Evolutionary conservation across 2,113 vertebrate genomes (phyloP).

Genomic region (Lepus europaeus): DNA sequence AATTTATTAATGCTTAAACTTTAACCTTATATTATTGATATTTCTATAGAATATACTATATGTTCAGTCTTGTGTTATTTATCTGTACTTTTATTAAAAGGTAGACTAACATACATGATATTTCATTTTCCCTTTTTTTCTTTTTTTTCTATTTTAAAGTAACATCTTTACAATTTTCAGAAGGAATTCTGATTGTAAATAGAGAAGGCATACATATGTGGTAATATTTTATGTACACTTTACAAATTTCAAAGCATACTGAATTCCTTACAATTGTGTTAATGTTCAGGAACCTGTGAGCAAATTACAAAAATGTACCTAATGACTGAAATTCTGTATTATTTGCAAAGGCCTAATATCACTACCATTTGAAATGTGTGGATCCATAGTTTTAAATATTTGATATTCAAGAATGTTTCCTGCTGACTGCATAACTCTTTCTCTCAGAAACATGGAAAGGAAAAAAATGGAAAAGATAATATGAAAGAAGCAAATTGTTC

Average conservation of each 20-base stretch:
- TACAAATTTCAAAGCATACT: slow-evolving; percentile 32
- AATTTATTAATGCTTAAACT: slow-evolving; percentile 36
- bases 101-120: neutral
- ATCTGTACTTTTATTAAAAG: slow-evolving; percentile 20
- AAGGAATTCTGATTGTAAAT: slow-evolving; percentile 36
- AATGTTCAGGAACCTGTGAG: neutral
- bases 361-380: slow-evolving; percentile 40
- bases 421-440: slow-evolving; percentile 53
- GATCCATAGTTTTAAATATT: slow-evolving; percentile 68
- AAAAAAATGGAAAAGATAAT: slow-evolving; percentile 53
- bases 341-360: slow-evolving; percentile 29
- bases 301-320: slow-evolving; percentile 17
- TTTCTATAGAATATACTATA: neutral
- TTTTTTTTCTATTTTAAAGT: slow-evolving; percentile 59
- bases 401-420: slow-evolving; percentile 70
- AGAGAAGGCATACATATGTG: neutral
- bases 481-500: slow-evolving; percentile 49
- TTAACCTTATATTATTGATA: slow-evolving; percentile 27
- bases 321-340: slow-evolving; percentile 41
- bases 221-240: slow-evolving; percentile 7
- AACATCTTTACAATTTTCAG: slow-evolving; percentile 18
- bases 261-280: slow-evolving; percentile 41
- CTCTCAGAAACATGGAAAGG: slow-evolving; percentile 21
- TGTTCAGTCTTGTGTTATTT: neutral
- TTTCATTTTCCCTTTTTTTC: slow-evolving; percentile 40